Evolutionary conservation across 2,113 vertebrate genomes (phyloP).

Genomic region (Campylomormyrus tamandua): DNA sequence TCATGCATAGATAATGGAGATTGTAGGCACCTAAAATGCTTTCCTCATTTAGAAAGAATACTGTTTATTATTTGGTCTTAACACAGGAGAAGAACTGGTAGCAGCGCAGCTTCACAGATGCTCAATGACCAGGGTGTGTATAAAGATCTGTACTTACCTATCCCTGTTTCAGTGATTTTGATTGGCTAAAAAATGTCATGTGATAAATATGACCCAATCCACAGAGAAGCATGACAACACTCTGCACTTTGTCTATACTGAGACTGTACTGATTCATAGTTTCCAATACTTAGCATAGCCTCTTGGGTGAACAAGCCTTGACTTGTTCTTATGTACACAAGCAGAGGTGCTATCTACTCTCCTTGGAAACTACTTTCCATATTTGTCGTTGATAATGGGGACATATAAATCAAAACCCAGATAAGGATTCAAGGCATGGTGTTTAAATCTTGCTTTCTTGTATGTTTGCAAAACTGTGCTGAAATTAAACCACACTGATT

Average conservation of each 20-base stretch:
- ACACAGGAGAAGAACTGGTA: slow-evolving; percentile 58
- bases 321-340: not conserved
- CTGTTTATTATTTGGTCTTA: slow-evolving; percentile 1
- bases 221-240: not conserved
- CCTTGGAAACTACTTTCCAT: not conserved
- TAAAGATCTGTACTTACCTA: not conserved
- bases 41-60: not conserved
- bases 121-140: slow-evolving; percentile 58
- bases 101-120: slow-evolving; percentile 53
- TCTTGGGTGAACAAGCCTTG: not conserved
- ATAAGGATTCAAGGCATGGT: not conserved
- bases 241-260: not conserved
- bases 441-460: not conserved
- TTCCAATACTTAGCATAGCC: slow-evolving; percentile 24
- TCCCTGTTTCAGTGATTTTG: not conserved
- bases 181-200: not conserved
- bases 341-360: not conserved
- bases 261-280: slow-evolving; percentile 13
- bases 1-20: not conserved
- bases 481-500: not conserved
- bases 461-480: not conserved
- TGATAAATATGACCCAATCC: not conserved
- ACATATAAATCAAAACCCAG: not conserved
- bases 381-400: not conserved
- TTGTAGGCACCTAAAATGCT: not conserved